Evolutionary conservation across 2,797 vertebrate genomes (phyloP), one percentile per base, ranked within the genome.

Genomic region (Gambelia wislizenii): DNA sequence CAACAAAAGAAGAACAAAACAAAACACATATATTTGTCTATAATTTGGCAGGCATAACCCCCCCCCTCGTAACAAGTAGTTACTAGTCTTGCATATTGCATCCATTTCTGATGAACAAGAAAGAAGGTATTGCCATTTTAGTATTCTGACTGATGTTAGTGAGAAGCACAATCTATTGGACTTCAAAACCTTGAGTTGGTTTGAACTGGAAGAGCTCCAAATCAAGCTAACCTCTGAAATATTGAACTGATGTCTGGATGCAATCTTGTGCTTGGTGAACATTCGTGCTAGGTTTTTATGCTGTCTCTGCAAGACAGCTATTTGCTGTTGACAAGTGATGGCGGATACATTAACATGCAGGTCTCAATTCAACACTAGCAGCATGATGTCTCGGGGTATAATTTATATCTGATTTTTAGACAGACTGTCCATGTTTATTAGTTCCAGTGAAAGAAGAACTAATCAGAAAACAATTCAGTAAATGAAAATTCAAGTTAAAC

Each of bases 401-500:
- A 88, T 87, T 95, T 93, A 85, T 79, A 85, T 85, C 72, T 89
- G 3, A 64, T 91, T 94, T 74, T 94, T 74, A 90, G 36, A 69
- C 30, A 93, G 80, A 59, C 70, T 88, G 16, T 64, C 27, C 0
- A 1, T 80, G 47, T 93, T 91, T 89, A 90, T 89, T 94, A 93
- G 5, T 84, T 93, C 83, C 87, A 77, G 33, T 87, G 69, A 90
- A 91, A 30, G 2, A 1, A 86, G 27, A 91, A 91, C 64, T 93
- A 91, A 79, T 94, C 54, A 90, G 56, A 91, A 89, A 90, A 9
- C 18, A 92, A 52, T 42, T 52, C 5, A 84, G 39, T 25, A 94
- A 92, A 91, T 75, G 22, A 90, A 93, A 95, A 87, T 2, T 22
- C 0, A 4, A 30, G 36, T 74, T 56, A 90, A 92, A 86, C 0